A percentile compares a stretch with the other conserved stretches of the same genome.
Evolutionary conservation across 1,140 invertebrate genomes (phyloP).

Genomic region (Leptestheria dahalacensis): DNA sequence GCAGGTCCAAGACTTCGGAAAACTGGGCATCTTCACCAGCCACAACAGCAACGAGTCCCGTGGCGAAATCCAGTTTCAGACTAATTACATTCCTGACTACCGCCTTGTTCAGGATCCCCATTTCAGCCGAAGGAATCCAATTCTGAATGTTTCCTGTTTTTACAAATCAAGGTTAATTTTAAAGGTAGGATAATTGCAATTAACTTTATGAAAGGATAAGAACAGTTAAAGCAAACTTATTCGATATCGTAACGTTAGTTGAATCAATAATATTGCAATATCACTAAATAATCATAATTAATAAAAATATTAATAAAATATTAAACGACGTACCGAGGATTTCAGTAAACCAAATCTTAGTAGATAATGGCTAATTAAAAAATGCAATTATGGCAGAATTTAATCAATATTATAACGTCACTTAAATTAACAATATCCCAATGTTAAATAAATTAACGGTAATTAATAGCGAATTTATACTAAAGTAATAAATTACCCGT

Average conservation of each 20-base stretch:
- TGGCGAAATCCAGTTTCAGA: not conserved
- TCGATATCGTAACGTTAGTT: too few relatives aligned
- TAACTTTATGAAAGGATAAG: too few relatives aligned
- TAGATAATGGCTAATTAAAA: too few relatives aligned
- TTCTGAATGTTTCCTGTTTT: not conserved
- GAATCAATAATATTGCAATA: not conserved
- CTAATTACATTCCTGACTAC: not conserved
- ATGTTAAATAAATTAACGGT: too few relatives aligned
- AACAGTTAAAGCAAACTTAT: too few relatives aligned
- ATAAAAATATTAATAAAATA: not conserved
- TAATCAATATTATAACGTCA: too few relatives aligned
- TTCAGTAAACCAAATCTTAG: too few relatives aligned
- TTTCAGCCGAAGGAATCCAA: not conserved
- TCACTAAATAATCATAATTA: not conserved
- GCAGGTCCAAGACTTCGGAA: not conserved
- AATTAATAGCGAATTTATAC: too few relatives aligned
- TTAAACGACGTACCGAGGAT: not conserved
- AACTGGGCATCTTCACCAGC: not conserved
- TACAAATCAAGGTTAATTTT: too few relatives aligned
- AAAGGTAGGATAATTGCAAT: too few relatives aligned
- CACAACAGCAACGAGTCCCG: not conserved
- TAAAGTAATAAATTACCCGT: not conserved
- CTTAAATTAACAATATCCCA: too few relatives aligned
- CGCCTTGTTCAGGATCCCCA: not conserved
- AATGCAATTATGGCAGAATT: too few relatives aligned